Conservation (phyloP, 2,888 invertebrate species). For the Acronicta leporina region DNA sequence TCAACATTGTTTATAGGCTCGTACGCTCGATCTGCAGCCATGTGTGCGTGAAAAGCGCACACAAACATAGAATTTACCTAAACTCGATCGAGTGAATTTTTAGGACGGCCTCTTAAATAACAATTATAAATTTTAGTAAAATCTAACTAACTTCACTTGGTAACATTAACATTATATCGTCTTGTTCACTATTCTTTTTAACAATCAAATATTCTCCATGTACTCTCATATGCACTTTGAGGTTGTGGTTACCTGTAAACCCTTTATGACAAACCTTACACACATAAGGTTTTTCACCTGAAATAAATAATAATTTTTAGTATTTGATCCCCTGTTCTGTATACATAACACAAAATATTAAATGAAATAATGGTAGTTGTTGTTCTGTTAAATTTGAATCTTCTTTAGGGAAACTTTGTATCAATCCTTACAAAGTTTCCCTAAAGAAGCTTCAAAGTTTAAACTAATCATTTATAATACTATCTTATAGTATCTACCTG, state of each 20-base stretch:
- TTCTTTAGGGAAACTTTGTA: too few relatives aligned
- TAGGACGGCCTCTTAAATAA: too few relatives aligned
- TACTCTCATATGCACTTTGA: constrained; percentile 82
- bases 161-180: constrained; percentile 35
- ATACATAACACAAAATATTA: background rate
- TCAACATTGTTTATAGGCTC: too few relatives aligned
- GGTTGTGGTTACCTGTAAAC: constrained; percentile 77
- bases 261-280: constrained; percentile 79
- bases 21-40: too few relatives aligned
- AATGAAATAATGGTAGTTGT: background rate
- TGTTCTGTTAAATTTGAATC: too few relatives aligned
- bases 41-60: too few relatives aligned
- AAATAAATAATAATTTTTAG: constrained; percentile 40
- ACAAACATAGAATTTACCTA: too few relatives aligned
- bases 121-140: constrained; percentile 34
- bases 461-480: too few relatives aligned
- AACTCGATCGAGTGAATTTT: too few relatives aligned
- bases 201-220: constrained; percentile 77
- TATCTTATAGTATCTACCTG: constrained; percentile 65
- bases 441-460: too few relatives aligned
- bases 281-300: constrained; percentile 79
- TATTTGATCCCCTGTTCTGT: background rate
- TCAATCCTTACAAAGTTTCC: too few relatives aligned
- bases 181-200: constrained; percentile 57
- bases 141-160: constrained; percentile 27